Base-by-base conservation (phyloP, 2,113 vertebrate species). In the Myxocyprinus asiaticus region DNA sequence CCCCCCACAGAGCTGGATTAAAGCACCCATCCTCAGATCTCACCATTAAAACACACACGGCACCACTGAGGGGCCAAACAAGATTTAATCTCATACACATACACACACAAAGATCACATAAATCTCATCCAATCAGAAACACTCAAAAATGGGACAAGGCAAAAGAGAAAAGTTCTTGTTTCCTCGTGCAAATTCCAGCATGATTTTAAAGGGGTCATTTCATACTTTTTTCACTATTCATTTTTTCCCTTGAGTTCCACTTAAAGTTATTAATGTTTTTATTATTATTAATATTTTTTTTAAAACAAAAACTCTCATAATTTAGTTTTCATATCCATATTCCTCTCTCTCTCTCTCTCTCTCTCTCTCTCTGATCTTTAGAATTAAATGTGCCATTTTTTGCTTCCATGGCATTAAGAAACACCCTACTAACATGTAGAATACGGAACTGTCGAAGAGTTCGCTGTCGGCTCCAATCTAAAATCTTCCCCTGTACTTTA, bases 1-100 rank as follows among this genome's bases (percentile, higher is more conserved):
- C 53, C 14, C 61, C 64, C 72, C 33, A 68, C 58, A 48, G 50
- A 11, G 76, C 56, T 10, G 6, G 53, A 78, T 78, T 62, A 79
- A 79, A 69, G 56, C 12, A 22, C 4, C 14, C 70, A 3, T 3
- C 14, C 33, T 78, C 15, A 66, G 58, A 79, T 55, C 58, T 55
- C 44, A 6, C 33, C 55, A 61, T 67, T 81, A 65, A 33, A 81
- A 75, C 55, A 48, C 47, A 22, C 70, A 64, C 12, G 59, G 17
- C 47, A 58, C 12, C 63, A 12, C 62, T 42, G 72, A 58, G 17
- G 47, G 59, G 17, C 47, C 72, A n/a, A 6, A 75, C 9, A 7
- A 51, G 15, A 75, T 75, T 51, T 50, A 44, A 76, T 76, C 62
- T 65, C 22, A 64, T 61, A 51, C 17, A 7, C 47, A 7, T 12